A percentile compares a stretch with the other conserved stretches of the same genome.
These are phyloP conservation scores for Ciona savignyi DNA, from an alignment of 23 tunicate species.

Conservation along the genomic window DNA sequence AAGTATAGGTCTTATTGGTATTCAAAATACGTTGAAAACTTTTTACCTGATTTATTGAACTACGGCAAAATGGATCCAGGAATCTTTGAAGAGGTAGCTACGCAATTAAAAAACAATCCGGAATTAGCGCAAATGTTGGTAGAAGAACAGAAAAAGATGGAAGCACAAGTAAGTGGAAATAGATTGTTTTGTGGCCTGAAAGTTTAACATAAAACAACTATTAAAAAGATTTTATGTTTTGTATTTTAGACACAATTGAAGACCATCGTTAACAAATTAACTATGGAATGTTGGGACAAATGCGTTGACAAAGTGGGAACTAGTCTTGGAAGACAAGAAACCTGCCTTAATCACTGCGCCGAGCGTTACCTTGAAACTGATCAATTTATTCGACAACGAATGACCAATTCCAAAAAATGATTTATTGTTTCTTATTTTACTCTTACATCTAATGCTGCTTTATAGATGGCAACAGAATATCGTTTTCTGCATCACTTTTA, in stretches of 20 bases:
- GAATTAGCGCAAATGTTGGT: slow-evolving; percentile 76
- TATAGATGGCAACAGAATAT: no score
- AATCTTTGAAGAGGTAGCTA: slow-evolving; percentile 65
- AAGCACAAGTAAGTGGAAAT: slow-evolving; percentile 60
- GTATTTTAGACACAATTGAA: slow-evolving; percentile 65
- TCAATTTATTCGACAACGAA: slow-evolving; percentile 75
- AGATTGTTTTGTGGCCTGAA: not conserved
- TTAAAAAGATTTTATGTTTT: not conserved
- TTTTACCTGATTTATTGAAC: no score
- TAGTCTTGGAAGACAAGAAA: slow-evolving; percentile 90
- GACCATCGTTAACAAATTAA: slow-evolving; percentile 71
- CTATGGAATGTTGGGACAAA: slow-evolving; percentile 87
- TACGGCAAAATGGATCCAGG: slow-evolving; percentile 57
- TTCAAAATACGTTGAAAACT: no score
- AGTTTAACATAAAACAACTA: not conserved
- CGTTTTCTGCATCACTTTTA: no score
- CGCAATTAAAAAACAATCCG: slow-evolving; percentile 85
- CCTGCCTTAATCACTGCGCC: slow-evolving; percentile 87
- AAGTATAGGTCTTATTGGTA: no score
- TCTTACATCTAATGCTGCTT: no score
- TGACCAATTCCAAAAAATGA: slow-evolving; percentile 38
- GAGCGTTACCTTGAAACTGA: slow-evolving; percentile 75
- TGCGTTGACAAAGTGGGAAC: slow-evolving; percentile 89
- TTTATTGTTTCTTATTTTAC: no score
- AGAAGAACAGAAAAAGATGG: slow-evolving; percentile 93